These are phyloP conservation scores for Pseudomugil tenellus DNA, from an alignment of 2,797 vertebrate genomes.

Conservation along the genomic window DNA sequence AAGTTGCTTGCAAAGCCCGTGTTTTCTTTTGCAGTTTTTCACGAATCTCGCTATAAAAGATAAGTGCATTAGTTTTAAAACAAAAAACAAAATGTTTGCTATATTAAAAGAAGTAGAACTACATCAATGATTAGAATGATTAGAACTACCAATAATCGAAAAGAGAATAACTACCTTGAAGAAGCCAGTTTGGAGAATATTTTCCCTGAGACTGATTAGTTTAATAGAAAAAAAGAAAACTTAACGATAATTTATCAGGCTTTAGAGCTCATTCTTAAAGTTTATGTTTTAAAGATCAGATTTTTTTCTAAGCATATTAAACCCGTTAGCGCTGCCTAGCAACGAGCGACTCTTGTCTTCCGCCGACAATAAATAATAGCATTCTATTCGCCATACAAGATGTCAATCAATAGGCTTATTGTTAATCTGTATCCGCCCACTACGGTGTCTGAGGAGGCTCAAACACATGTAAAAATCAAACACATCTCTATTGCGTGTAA, in stretches of 20 bases:
- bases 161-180: constrained; percentile 39
- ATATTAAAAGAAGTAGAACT: not conserved
- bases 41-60: constrained; percentile 69
- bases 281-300: not conserved
- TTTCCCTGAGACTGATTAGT: not conserved
- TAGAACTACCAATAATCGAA: too few relatives aligned
- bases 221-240: not conserved
- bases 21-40: constrained; percentile 77
- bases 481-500: too few relatives aligned
- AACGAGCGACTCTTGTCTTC: constrained; percentile 77
- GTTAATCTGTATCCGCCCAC: not conserved
- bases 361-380: constrained; percentile 55
- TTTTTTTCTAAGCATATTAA: not conserved
- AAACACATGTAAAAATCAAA: not conserved
- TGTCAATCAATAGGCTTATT: constrained; percentile 53
- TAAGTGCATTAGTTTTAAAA: not conserved
- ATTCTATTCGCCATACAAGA: constrained; percentile 37
- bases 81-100: constrained; percentile 1
- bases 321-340: constrained; percentile 78
- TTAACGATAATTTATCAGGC: not conserved
- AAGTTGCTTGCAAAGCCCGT: constrained; percentile 71
- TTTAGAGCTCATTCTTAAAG: not conserved
- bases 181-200: constrained; percentile 52
- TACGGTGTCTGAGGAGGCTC: constrained; percentile 50
- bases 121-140: not conserved